Evolutionary conservation across 2,797 vertebrate species (phyloP), one percentile per base, ranked within the genome.

Genomic region (Heterohyrax brucei): DNA sequence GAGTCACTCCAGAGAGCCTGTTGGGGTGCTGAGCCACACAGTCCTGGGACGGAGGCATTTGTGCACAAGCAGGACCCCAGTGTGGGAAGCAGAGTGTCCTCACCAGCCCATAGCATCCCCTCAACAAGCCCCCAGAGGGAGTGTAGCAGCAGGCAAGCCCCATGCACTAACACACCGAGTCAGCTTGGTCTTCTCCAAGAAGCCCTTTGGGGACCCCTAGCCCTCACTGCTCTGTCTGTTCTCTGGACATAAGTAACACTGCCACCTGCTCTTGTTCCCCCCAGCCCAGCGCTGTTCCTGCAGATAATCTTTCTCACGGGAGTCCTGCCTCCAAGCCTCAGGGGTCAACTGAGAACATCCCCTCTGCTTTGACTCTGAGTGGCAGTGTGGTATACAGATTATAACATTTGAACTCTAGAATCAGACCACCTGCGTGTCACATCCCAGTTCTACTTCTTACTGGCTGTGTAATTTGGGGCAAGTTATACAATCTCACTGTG

Each of bases 161-260:
- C 22, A 1, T 7, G 10, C 10, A 4, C 66, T 12, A 33, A 61
- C 56, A 7, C 44, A n/a, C 46, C 77, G 59, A 8, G 21, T 53
- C 24, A 33, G n/a, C 46, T 3, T 9, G 26, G 13, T 76, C 10
- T 64, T 56, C 44, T 94, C 77, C 13, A 56, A 33, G 85, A 93
- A 92, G 62, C 0, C 26, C 10, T 61, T 78, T 0, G 16, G 64
- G 24, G 9, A 1, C 2, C 44, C 80, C 61, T 21, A 53, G 62
- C 10, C 46, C 22, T 92, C 73, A 16, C 10, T 30, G 21, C n/a
- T 85, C 18, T 75, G 19, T 78, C 30, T 13, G n/a, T 50, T 66
- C 86, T 90, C 72, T 53, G 68, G 56, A 82, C 48, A 5, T 64
- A 24, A 89, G n/a, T n/a, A 81, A 62, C 22, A 24, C 8, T 76